Base-by-base conservation (phyloP, 1,140 invertebrate genomes). In the Drosophila lini region DNA sequence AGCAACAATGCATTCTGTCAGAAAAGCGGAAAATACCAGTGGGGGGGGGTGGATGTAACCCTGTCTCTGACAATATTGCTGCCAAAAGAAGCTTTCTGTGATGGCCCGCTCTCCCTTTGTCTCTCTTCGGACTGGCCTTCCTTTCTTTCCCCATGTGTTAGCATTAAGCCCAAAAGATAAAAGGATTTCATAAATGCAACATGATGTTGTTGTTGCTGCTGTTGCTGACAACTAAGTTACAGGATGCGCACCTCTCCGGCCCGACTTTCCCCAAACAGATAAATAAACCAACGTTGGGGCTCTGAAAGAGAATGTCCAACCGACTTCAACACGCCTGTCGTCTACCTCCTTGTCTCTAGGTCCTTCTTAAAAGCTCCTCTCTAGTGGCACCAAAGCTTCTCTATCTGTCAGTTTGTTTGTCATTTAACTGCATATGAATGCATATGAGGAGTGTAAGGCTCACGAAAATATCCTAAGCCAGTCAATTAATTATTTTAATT, bases 141-240 rank as follows among this genome's bases (percentile, higher is more conserved):
- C 60, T 67, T 47, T 69, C 68, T 47, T 58, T 82, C 58, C 47
- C 31, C 57, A 41, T 67, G 63, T 76, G 62, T 64, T 64, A 67
- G 79, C 80, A 86, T 88, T 77, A 68, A 85, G 79, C 82, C 69
- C 70, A 61, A 81, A 85, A 86, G 82, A 85, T 85, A 85, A 85
- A 86, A 85, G 82, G 82, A 85, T 85, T 85, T 85, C 82, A 85
- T 85, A 85, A 85, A 85, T 85, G 82, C 82, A 85, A 85, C 82
- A 85, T 86, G 82, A 67, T 19, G 19, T 19, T 85, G 75, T 71
- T 82, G 80, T 83, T 82, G 80, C 61, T 83, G 59, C 61, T 65
- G 60, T 3, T 68, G 82, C 74, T 82, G 82, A 86, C 82, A 85
- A 82, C 82, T 81, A 85, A 81, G 74, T 86, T 85, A 80, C 67